These are phyloP conservation scores for Cuniculus paca DNA, from an alignment of 2,797 vertebrate genomes.

Conservation along the genomic window DNA sequence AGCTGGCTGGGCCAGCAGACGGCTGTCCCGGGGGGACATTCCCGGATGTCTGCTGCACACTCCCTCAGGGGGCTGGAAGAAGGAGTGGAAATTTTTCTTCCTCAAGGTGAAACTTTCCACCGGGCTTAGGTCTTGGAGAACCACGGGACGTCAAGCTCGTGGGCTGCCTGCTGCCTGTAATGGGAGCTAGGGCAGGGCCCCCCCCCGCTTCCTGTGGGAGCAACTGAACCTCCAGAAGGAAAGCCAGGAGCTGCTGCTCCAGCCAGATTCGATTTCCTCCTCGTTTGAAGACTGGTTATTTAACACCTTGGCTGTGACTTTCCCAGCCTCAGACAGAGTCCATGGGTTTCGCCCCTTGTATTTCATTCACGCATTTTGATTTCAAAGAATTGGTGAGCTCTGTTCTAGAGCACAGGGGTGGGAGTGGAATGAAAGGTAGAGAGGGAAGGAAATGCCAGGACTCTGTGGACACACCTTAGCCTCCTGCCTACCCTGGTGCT, in stretches of 20 bases:
- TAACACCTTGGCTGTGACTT: conserved; percentile 71
- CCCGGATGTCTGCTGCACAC: conserved; percentile 53
- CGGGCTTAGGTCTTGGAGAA: conserved; percentile 64
- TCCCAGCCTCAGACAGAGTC: conserved; percentile 65
- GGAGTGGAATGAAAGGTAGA: not conserved
- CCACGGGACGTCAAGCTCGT: conserved; percentile 16
- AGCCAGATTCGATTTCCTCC: conserved; percentile 76
- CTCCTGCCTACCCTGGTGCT: not conserved
- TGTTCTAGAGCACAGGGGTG: not conserved
- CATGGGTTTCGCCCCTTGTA: not conserved
- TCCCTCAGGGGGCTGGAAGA: conserved; percentile 67
- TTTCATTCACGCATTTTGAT: conserved; percentile 72
- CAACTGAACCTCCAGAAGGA: conserved; percentile 56
- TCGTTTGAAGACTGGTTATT: conserved; percentile 63
- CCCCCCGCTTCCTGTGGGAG: conserved; percentile 76
- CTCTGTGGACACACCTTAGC: not conserved
- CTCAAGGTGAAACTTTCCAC: conserved; percentile 78
- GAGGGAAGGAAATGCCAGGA: conserved; percentile 20
- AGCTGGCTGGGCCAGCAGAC: not conserved
- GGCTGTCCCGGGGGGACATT: not conserved
- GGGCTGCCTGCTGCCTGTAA: conserved; percentile 65
- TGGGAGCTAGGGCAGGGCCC: conserved; percentile 68
- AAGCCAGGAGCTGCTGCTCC: conserved; percentile 55
- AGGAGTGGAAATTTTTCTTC: conserved; percentile 74
- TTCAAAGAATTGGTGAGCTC: conserved; percentile 55